Conservation (phyloP, 2,113 vertebrate genomes). For the Alethe diademata region DNA sequence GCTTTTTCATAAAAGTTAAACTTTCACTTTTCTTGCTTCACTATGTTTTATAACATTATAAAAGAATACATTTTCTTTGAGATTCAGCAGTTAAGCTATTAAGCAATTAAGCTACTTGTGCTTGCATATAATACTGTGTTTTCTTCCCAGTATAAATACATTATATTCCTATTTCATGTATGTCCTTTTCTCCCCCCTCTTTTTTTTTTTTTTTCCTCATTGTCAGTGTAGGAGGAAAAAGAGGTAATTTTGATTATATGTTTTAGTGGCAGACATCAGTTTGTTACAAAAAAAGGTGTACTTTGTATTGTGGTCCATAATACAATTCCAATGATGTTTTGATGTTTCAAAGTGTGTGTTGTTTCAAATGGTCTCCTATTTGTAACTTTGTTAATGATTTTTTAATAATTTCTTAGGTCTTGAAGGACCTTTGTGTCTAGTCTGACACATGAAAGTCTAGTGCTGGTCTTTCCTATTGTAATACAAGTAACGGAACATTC, state of each 20-base stretch:
- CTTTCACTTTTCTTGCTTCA: neutral
- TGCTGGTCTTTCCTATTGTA: neutral
- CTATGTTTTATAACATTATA: neutral
- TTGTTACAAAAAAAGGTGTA: neutral
- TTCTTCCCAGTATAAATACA: neutral
- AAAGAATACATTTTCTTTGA: neutral
- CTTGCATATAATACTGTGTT: neutral
- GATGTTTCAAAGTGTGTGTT: neutral
- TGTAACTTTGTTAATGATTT: neutral
- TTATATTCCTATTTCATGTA: neutral
- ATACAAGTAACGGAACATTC: neutral
- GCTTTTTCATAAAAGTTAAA: neutral
- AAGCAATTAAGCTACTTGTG: neutral
- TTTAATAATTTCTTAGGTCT: neutral
- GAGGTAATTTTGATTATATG: neutral
- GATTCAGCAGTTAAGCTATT: neutral
- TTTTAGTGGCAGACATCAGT: neutral
- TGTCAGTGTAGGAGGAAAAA: neutral
- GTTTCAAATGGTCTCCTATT: neutral
- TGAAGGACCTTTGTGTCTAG: neutral
- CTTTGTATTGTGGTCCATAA: neutral
- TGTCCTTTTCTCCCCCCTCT: accelerated
- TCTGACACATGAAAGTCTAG: neutral
- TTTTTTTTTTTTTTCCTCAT: neutral
- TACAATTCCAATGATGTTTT: neutral